These are phyloP conservation scores for Semaprochilodus insignis DNA, from an alignment of 2,797 vertebrate species.

Conservation along the genomic window DNA sequence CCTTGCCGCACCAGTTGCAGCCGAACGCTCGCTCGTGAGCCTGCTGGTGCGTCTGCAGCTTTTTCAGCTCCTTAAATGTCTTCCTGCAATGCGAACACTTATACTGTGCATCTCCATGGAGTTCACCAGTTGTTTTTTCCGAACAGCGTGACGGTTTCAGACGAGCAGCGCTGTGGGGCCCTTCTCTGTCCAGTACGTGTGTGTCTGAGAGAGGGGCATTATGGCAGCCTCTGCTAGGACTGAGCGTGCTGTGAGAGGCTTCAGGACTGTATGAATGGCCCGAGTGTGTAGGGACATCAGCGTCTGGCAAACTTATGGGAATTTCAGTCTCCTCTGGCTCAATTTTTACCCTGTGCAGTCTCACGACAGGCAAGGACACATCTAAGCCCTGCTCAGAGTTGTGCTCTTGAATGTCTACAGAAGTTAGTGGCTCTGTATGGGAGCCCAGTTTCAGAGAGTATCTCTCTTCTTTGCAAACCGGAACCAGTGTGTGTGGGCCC, in stretches of 20 bases:
- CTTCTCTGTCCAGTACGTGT: not conserved
- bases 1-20: conserved; percentile 81
- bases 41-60: conserved; percentile 75
- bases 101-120: conserved; percentile 56
- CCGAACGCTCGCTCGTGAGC: conserved; percentile 74
- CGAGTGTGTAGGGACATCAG: conserved; percentile 43
- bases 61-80: conserved; percentile 66
- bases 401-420: conserved; percentile 18
- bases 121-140: conserved; percentile 19
- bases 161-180: not conserved
- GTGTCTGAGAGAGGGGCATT: not conserved
- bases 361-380: not conserved
- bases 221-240: conserved; percentile 16
- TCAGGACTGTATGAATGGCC: conserved; percentile 27
- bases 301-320: conserved; percentile 43
- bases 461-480: conserved; percentile 46
- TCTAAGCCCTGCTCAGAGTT: conserved; percentile 29
- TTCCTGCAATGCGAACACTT: conserved; percentile 77
- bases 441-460: not conserved
- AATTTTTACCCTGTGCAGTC: conserved; percentile 62
- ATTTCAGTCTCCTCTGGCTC: conserved; percentile 71
- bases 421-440: conserved; percentile 15
- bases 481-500: conserved; percentile 42
- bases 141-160: not conserved
- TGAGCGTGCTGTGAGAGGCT: conserved; percentile 16